Evolutionary conservation across 2,888 invertebrate genomes (phyloP).

Genomic region (Myathropa florea): DNA sequence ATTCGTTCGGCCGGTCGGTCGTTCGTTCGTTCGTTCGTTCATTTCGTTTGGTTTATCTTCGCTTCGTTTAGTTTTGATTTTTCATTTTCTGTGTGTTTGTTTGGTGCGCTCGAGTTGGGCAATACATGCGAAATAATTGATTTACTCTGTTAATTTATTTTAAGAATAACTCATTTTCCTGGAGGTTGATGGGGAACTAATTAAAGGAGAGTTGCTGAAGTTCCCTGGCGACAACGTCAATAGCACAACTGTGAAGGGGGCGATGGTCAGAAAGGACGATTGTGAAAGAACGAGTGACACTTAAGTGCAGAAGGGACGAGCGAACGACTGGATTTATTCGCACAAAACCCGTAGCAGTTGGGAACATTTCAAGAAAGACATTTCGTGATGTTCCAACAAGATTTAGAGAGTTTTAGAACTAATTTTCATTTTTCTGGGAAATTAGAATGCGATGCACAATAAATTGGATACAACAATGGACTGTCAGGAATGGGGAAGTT

Average conservation of each 20-base stretch:
- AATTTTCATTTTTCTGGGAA: not conserved
- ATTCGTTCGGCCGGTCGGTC: not conserved
- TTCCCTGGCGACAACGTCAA: not conserved
- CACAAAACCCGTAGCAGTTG: not conserved
- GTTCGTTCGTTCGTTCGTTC: slow-evolving; percentile 15
- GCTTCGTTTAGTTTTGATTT: not conserved
- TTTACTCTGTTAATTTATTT: slow-evolving; percentile 36
- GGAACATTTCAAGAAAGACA: not conserved
- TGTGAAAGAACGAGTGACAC: not conserved
- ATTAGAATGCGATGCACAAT: not conserved
- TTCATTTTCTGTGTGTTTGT: not conserved
- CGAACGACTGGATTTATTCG: not conserved
- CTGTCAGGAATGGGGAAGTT: too few relatives aligned
- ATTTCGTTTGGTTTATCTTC: slow-evolving; percentile 7
- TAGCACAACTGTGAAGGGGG: not conserved
- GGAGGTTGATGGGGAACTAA: slow-evolving; percentile 9
- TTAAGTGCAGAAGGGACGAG: not conserved
- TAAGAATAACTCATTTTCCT: slow-evolving; percentile 4
- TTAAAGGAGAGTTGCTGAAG: not conserved
- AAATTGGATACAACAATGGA: not conserved
- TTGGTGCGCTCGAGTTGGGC: not conserved
- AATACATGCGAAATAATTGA: slow-evolving; percentile 42
- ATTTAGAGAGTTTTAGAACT: not conserved
- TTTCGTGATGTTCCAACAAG: not conserved
- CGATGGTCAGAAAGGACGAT: not conserved